Conservation (phyloP, 2,888 invertebrate species). For the Rhyacophila evoluta region DNA sequence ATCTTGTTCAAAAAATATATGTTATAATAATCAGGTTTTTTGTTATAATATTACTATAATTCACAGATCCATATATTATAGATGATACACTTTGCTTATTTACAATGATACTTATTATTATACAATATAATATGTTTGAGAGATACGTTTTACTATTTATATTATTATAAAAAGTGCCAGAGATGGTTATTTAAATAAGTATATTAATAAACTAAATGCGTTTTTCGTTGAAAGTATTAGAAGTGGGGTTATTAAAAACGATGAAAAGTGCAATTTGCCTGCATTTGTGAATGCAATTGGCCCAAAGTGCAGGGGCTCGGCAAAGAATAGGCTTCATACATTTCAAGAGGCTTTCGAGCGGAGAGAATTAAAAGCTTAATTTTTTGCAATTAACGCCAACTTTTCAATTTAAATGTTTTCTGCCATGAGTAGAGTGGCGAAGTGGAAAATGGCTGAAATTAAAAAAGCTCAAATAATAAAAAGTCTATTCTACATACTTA, state of each 20-base stretch:
- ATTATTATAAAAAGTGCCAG: no score
- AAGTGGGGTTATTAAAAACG: conserved; percentile 9
- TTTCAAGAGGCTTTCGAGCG: conserved; percentile 32
- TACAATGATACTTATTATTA: no score
- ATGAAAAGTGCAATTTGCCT: conserved; percentile 40
- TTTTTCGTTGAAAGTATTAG: not conserved
- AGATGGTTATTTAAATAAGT: no score
- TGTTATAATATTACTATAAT: no score
- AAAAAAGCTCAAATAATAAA: not conserved
- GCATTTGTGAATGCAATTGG: conserved; percentile 37
- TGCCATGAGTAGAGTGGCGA: conserved; percentile 6
- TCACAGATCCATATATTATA: no score
- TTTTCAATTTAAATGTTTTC: conserved; percentile 20
- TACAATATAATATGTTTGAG: no score
- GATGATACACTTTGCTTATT: no score
- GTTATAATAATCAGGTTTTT: no score
- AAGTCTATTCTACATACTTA: not conserved
- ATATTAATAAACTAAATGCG: not conserved
- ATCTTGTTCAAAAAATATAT: no score
- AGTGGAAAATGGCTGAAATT: not conserved
- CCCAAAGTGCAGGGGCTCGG: conserved; percentile 20
- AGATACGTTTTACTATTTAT: no score
- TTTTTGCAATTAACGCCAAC: conserved; percentile 33
- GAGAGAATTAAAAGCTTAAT: conserved; percentile 45
- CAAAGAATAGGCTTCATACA: conserved; percentile 11